These are phyloP conservation scores for Crotophaga sulcirostris DNA, from an alignment of 2,113 vertebrate species.

Conservation along the genomic window DNA sequence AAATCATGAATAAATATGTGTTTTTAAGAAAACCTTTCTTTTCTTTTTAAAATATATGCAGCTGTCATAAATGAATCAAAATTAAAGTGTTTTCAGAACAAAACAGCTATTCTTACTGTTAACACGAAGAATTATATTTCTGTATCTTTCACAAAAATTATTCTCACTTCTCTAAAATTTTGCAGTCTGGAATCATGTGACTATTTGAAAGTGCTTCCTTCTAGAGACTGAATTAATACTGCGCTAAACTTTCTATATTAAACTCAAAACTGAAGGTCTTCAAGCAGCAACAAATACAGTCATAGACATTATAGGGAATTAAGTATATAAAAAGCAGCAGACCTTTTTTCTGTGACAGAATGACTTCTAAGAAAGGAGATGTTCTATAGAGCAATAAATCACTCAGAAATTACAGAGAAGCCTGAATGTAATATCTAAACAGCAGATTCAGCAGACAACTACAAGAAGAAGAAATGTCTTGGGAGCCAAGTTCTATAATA, in stretches of 20 bases:
- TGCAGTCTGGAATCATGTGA: background rate
- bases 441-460: background rate
- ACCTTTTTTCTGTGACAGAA: background rate
- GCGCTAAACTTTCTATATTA: background rate
- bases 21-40: background rate
- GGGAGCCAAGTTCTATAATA: background rate
- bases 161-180: background rate
- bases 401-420: background rate
- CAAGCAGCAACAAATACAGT: background rate
- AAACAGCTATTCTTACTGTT: background rate
- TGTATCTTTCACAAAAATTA: background rate
- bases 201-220: background rate
- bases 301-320: background rate
- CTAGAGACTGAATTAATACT: background rate
- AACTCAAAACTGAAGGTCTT: background rate
- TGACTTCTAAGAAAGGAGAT: background rate
- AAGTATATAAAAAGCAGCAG: background rate
- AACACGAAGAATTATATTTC: background rate
- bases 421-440: background rate
- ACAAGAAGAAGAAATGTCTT: background rate
- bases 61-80: background rate
- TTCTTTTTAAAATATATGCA: background rate
- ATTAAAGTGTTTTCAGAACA: background rate
- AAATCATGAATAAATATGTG: background rate
- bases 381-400: background rate